These are phyloP conservation scores for Nyctibius grandis DNA, from an alignment of 2,797 vertebrate species.

Conservation along the genomic window DNA sequence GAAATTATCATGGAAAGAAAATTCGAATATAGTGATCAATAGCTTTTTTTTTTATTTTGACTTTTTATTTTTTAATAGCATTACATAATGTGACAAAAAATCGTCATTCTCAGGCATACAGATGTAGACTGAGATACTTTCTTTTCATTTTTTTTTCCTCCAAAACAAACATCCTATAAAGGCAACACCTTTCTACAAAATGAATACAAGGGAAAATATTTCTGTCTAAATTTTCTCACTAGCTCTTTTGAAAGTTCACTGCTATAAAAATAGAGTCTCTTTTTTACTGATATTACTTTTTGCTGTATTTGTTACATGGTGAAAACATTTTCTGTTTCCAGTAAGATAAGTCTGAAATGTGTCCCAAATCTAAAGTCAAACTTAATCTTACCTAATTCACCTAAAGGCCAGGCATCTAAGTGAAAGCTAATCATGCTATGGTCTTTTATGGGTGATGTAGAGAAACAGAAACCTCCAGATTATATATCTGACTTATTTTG, in stretches of 20 bases:
- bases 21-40: neutral
- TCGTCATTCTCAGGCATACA: neutral
- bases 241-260: neutral
- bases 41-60: neutral
- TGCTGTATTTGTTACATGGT: neutral
- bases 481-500: neutral
- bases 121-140: neutral
- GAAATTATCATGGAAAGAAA: neutral
- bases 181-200: neutral
- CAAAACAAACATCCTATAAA: neutral
- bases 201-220: neutral
- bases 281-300: neutral
- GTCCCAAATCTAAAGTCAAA: neutral
- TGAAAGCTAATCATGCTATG: neutral
- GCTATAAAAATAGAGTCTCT: neutral
- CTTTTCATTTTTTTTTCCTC: neutral
- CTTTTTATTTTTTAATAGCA: neutral
- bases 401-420: neutral
- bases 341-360: neutral
- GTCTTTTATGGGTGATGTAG: neutral
- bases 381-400: neutral
- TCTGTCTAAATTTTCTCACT: neutral
- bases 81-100: neutral
- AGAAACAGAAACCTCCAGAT: neutral
- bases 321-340: neutral